A percentile compares a stretch with the other conserved stretches of the same genome.
Evolutionary conservation across 2,113 vertebrate species (phyloP).

Genomic region (Pandion haliaetus): DNA sequence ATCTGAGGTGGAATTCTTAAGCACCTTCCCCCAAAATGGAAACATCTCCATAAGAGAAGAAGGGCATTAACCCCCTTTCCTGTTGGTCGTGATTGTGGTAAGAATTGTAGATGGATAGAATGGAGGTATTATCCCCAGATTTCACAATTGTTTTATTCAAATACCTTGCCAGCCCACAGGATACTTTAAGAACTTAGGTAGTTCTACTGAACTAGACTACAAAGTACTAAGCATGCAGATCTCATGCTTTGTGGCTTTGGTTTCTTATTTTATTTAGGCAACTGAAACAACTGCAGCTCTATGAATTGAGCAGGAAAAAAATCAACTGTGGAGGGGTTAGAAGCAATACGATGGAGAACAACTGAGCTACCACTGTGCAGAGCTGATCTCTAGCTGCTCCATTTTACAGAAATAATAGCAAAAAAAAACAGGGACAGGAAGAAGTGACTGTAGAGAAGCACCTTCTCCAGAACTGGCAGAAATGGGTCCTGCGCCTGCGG

Average conservation of each 20-base stretch:
- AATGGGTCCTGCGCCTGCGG: not conserved
- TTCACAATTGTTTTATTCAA: not conserved
- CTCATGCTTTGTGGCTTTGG: accelerated
- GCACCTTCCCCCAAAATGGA: not conserved
- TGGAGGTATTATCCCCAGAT: not conserved
- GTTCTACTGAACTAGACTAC: not conserved
- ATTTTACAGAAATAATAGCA: not conserved
- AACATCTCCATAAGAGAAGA: not conserved
- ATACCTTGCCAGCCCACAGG: not conserved
- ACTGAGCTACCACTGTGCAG: not conserved
- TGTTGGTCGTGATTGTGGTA: not conserved
- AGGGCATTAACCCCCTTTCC: not conserved
- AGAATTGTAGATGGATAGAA: not conserved
- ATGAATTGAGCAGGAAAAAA: not conserved
- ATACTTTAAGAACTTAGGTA: not conserved
- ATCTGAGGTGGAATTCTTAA: not conserved
- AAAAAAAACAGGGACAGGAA: constrained; percentile 24
- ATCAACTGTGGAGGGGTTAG: not conserved
- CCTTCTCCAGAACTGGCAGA: constrained; percentile 6
- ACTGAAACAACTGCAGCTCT: not conserved
- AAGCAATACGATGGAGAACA: not conserved
- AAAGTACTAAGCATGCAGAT: not conserved
- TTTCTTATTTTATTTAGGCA: not conserved
- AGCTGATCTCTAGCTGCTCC: constrained; percentile 14
- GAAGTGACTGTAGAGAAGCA: constrained; percentile 42